Conservation (phyloP, 2,113 vertebrate species). For the Colossoma macropomum region DNA sequence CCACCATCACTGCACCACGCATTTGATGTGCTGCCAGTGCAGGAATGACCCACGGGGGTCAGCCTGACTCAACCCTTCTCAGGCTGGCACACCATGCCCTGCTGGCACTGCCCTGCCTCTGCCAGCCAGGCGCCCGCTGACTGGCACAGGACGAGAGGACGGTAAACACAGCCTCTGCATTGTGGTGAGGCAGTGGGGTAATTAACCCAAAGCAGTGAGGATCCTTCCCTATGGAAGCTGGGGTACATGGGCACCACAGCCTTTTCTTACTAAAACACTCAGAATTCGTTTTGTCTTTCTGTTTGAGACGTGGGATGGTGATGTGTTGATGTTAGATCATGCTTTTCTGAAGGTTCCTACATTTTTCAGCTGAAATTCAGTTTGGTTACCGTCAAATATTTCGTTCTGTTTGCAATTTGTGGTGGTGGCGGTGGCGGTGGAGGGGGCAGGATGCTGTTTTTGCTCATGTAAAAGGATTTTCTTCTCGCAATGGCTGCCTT, state of each 20-base stretch:
- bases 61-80: conserved; percentile 58
- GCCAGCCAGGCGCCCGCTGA: conserved; percentile 60
- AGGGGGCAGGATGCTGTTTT: conserved; percentile 47
- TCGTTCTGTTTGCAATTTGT: background rate
- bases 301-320: background rate
- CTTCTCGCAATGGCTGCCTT: conserved; percentile 3
- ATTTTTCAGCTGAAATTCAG: background rate
- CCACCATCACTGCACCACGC: conserved; percentile 57
- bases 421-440: background rate
- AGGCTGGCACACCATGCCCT: conserved; percentile 42
- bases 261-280: background rate
- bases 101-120: conserved; percentile 60
- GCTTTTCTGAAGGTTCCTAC: background rate
- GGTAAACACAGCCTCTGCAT: conserved; percentile 56
- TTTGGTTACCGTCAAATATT: background rate
- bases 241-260: background rate
- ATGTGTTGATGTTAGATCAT: background rate
- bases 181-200: conserved; percentile 62
- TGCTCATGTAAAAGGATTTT: conserved; percentile 37
- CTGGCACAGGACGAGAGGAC: conserved; percentile 54
- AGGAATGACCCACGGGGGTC: conserved; percentile 68
- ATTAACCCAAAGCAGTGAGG: conserved; percentile 65
- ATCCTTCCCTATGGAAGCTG: conserved; percentile 40
- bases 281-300: background rate
- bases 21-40: conserved; percentile 74